These are phyloP conservation scores for Empidonax traillii DNA, from an alignment of 2,113 vertebrate genomes.

Conservation along the genomic window DNA sequence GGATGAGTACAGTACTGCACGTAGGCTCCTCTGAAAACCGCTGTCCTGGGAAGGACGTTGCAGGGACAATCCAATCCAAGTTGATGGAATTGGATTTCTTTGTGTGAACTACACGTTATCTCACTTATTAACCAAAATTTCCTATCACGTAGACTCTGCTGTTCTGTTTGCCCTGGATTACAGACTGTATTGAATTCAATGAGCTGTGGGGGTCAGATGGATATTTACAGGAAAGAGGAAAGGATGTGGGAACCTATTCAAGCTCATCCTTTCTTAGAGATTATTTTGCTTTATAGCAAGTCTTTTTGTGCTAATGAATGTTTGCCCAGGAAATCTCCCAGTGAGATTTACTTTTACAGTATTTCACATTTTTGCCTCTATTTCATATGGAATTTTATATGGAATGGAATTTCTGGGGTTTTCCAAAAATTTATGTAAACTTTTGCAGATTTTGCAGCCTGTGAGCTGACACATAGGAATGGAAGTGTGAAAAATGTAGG, in stretches of 20 bases:
- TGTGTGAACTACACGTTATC: background rate
- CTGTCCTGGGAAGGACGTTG: background rate
- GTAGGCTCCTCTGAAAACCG: background rate
- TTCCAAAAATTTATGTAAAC: rapidly evolving
- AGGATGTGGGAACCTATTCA: background rate
- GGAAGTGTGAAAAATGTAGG: background rate
- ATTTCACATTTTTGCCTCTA: background rate
- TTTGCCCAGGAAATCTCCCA: background rate
- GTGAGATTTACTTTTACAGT: background rate
- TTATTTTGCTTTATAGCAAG: background rate
- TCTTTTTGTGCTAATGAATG: background rate
- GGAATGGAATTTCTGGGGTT: background rate
- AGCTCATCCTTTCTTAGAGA: background rate
- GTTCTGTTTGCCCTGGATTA: background rate
- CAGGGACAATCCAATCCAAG: background rate
- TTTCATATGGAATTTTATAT: background rate
- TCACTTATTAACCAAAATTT: background rate
- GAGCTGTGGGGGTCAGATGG: background rate
- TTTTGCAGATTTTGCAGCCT: background rate
- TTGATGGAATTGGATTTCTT: background rate
- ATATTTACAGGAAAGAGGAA: background rate
- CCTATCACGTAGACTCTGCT: rapidly evolving
- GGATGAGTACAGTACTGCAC: background rate
- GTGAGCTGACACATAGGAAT: background rate
- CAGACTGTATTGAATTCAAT: background rate